Base-by-base conservation (phyloP, 1,140 invertebrate genomes). In the Megalonaias nervosa region DNA sequence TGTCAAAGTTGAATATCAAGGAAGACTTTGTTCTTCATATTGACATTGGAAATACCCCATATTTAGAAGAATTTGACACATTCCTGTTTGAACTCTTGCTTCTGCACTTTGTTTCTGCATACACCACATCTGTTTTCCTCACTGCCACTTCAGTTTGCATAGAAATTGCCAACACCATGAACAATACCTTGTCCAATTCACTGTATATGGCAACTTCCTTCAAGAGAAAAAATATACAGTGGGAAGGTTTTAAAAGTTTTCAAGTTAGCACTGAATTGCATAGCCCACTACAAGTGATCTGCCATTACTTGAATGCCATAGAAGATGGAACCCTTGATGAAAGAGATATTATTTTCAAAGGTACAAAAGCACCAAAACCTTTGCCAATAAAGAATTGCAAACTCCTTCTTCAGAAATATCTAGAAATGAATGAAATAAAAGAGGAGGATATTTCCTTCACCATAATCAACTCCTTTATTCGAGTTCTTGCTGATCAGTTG, bases 231-330 rank as follows among this genome's bases (percentile, higher is more conserved):
- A 23, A 81, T 72, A 3, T 83, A 0, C 62, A 75, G 12, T 83
- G 82, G 82, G 65, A 76, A n/a, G 62, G 78, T 60, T 81, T 80
- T 62, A 26, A 65, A 1, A 61, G 75, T 17, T 74, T 83, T 14
- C 56, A 62, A 19, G 69, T 79, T 19, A 66, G 75, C n/a, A 61
- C n/a, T 6, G 84, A 85, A 72, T n/a, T 82, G 0, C 74, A 76
- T 23, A 85, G 84, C 74, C 80, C 84, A 21, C 38, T 81, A 19
- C 84, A 85, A 60, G 75, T 85, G 59, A 80, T 85, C 6, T 85
- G 82, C 56, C 64, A 79, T 48, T 85, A 83, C 57, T 48, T 85
- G 0, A 60, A 82, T 19, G 16, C 17, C 3, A 67, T 79, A 16
- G 74, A 79, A 55, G 31, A 68, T 2, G 72, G 64, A 55, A 60